Conservation (phyloP, 2,797 vertebrate genomes). For the Sebastes iracundus region DNA sequence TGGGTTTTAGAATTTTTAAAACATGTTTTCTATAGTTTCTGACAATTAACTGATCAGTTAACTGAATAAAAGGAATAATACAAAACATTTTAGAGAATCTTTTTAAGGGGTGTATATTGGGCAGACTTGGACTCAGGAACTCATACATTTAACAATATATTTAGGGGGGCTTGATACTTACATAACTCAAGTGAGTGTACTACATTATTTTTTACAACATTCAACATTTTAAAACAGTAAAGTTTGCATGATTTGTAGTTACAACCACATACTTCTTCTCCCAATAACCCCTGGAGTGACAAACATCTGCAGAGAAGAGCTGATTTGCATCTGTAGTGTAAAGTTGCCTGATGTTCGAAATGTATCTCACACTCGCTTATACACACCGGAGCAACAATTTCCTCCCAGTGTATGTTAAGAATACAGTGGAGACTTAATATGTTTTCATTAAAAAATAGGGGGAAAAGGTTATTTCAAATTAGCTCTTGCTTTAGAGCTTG, state of each 20-base stretch:
- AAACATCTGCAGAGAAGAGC: constrained; percentile 27
- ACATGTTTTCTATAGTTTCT: neutral
- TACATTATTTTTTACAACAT: neutral
- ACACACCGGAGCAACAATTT: neutral
- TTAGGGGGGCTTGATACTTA: neutral
- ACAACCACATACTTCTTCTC: neutral
- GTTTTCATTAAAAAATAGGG: constrained; percentile 1
- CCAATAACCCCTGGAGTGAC: neutral
- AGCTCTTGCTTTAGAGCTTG: constrained; percentile 51
- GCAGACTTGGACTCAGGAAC: neutral
- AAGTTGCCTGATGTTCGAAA: neutral
- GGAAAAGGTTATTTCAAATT: constrained; percentile 43
- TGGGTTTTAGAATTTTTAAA: neutral
- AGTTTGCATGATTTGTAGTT: neutral
- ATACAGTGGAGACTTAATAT: neutral
- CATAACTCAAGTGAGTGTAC: neutral
- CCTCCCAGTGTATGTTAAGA: neutral
- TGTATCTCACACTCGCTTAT: neutral
- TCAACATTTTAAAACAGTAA: neutral
- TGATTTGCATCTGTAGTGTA: constrained; percentile 8
- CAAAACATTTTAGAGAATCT: neutral
- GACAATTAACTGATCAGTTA: neutral
- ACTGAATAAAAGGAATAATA: neutral
- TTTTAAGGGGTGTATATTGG: neutral
- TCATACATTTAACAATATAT: neutral